Evolutionary conservation across 2,113 vertebrate genomes (phyloP), one percentile per base, ranked within the genome.

Genomic region (Chitala chitala): DNA sequence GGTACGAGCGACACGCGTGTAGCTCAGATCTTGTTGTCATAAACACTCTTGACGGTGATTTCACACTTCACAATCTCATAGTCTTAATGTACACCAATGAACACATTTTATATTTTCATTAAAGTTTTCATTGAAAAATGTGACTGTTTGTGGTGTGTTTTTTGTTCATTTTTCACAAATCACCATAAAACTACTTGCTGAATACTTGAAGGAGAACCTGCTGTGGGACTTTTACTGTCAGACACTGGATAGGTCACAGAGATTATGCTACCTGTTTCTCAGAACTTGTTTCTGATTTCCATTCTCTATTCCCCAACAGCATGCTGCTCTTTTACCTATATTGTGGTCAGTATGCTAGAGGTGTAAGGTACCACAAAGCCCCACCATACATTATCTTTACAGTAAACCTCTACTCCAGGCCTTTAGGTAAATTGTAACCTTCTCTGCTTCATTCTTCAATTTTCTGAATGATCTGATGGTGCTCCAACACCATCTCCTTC

Each of bases 41-140:
- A 84, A 87, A 89, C 85, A 82, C 88, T 87, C 85, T 17, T 78
- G 86, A 82, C 84, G 86, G 82, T 93, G 92, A 93, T 90, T 90
- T 93, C 93, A 93, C 94, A 93, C 91, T 92, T 94, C 93, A 93
- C 91, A 94, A 94, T 92, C 89, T 94, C 95, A 91, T 95, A 95
- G 95, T 98, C 95, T 95, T 97, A 96, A 98, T 96, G 94, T 96
- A 98, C 95, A 96, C 94, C 92, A 91, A 94, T 92, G 87, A 95
- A 95, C 94, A 95, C 96, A 96, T 96, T 98, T 96, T 98, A 96
- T 94, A 94, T 97, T 98, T 96, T 94, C 58, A 98, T 97, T 98
- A 98, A 98, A 98, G 94, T 93, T 92, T 96, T 96, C 93, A 94
- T 94, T 93, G 92, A 94, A 96, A 94, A 78, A 42, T 13, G 17